Percentiles rank a stretch among this genome's conserved stretches.
These are phyloP conservation scores for Todus mexicanus DNA, from an alignment of 2,797 vertebrate species.

Conservation along the genomic window DNA sequence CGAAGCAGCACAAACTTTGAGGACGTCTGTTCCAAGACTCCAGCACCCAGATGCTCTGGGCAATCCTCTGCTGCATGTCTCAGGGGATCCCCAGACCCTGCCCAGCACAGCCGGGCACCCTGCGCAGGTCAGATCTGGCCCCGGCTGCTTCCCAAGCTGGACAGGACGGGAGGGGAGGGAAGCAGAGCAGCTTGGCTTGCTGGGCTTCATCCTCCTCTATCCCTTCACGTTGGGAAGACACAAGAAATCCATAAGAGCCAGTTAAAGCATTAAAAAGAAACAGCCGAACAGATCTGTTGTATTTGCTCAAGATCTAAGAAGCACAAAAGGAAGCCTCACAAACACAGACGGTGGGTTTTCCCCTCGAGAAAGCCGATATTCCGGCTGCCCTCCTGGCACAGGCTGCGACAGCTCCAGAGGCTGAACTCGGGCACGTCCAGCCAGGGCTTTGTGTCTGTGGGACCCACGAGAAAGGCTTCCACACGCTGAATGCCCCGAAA, in stretches of 20 bases:
- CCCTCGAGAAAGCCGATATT: background rate
- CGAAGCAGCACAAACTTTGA: background rate
- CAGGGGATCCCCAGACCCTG: background rate
- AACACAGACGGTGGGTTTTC: background rate
- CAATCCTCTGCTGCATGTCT: background rate
- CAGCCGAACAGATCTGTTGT: background rate
- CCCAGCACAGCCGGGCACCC: background rate
- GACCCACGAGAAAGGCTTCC: background rate
- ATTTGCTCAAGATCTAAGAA: background rate
- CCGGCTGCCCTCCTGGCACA: background rate
- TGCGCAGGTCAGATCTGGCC: background rate
- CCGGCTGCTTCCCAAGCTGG: background rate
- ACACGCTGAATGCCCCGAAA: background rate
- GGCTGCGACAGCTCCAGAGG: background rate
- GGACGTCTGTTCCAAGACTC: background rate
- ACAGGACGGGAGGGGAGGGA: background rate
- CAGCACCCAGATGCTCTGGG: background rate
- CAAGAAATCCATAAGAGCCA: background rate
- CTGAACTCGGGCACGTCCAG: background rate
- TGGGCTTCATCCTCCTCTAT: background rate
- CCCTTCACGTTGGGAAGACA: background rate
- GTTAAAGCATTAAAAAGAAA: background rate
- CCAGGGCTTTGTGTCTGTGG: background rate
- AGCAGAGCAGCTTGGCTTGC: accelerated
- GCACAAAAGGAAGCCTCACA: background rate